Evolutionary conservation across 2,888 invertebrate genomes (phyloP).

Genomic region (Xylota sylvarum): DNA sequence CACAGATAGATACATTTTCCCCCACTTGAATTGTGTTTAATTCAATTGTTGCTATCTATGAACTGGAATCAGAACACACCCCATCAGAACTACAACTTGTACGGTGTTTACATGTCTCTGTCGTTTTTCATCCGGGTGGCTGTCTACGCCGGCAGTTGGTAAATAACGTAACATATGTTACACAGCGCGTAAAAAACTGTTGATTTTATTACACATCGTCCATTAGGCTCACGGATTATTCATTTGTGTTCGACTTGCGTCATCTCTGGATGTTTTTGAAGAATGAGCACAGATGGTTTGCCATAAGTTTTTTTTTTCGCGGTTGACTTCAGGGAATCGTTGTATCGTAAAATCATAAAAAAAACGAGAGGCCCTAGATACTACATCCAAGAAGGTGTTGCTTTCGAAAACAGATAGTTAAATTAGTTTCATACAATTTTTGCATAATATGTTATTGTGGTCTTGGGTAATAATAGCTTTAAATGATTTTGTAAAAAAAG

Average conservation of each 20-base stretch:
- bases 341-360: neutral
- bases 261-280: neutral
- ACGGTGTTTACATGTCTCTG: neutral
- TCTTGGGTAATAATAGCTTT: neutral
- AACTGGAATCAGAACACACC: neutral
- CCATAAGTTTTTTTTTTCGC: neutral
- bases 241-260: slow-evolving; percentile 12
- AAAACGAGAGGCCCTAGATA: neutral
- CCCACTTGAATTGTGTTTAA: neutral
- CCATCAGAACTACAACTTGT: neutral
- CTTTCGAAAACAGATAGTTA: slow-evolving; percentile 13
- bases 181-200: slow-evolving; percentile 10
- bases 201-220: slow-evolving; percentile 20
- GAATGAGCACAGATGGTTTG: slow-evolving; percentile 24
- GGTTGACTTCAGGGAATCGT: slow-evolving; percentile 5
- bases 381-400: neutral
- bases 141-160: neutral
- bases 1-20: too few relatives aligned
- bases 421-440: neutral
- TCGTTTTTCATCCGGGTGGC: neutral
- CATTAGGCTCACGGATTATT: slow-evolving; percentile 14
- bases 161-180: slow-evolving; percentile 16
- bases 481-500: slow-evolving; percentile 1
- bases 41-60: neutral
- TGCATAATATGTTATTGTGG: slow-evolving; percentile 4